phyloP scores from a whole-genome alignment of 2,113 vertebrate genomes.

The Romanogobio albipinnatus region DNA sequence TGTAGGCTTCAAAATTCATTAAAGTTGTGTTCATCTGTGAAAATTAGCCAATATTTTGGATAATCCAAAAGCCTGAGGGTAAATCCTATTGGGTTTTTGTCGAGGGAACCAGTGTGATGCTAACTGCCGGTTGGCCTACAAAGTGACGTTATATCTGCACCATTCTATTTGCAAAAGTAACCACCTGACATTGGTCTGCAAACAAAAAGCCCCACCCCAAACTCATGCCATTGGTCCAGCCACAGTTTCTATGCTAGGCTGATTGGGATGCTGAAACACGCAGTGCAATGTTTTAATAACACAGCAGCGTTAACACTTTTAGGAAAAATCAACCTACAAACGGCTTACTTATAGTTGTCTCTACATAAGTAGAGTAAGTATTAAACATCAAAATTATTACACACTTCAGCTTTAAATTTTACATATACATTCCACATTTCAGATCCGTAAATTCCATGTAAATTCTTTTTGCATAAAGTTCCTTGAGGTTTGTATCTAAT shows the following conservation, averaged over 20 bases:
- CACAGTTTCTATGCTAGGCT: background rate
- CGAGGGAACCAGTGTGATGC: too few species aligned
- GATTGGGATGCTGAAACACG: background rate
- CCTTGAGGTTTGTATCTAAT: background rate
- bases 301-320: background rate
- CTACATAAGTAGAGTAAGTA: background rate
- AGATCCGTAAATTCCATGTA: background rate
- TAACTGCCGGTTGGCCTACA: too few species aligned
- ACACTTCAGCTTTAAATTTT: slow-evolving; percentile 9
- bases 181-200: background rate
- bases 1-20: too few species aligned
- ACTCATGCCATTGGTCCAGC: background rate
- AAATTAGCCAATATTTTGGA: too few species aligned
- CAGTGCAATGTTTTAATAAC: background rate
- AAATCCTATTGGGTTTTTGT: too few species aligned
- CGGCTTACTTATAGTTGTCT: background rate
- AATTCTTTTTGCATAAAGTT: background rate
- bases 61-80: too few species aligned
- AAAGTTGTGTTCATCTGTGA: too few species aligned
- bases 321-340: background rate
- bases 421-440: slow-evolving; percentile 2
- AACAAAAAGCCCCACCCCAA: background rate
- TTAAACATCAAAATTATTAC: background rate
- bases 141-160: too few species aligned
- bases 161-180: background rate